Evolutionary conservation across 2,797 vertebrate species (phyloP), one percentile per base, ranked within the genome.

Genomic region (Psittacula derbiana): DNA sequence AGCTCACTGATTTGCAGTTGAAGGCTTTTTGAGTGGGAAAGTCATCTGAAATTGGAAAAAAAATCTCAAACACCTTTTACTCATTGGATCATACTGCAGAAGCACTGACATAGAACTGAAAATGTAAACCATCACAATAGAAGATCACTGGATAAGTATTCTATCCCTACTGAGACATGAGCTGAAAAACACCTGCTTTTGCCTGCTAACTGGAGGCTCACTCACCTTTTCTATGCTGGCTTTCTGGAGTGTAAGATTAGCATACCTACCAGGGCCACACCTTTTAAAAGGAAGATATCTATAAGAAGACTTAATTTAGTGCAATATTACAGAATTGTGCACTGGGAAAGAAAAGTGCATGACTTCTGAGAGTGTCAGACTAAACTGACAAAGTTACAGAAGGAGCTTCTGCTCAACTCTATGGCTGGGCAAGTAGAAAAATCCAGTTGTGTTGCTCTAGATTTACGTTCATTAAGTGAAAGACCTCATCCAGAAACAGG

Each of bases 201-300:
- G 1, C 40, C 36, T 72, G 15, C 6, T 30, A 18, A 20, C 8
- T 21, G 12, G 21, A 19, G 18, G 31, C 12, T 74, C 16, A 16
- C 41, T 62, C 40, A 53, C 11, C 2, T 64, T 57, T 67, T 55
- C 16, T n/a, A 2, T 43, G 17, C 5, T 53, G n/a, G 18, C 6
- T 75, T 82, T 87, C 23, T 46, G 9, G 14, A 30, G 33, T 30
- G 11, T 5, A 36, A 50, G 21, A 16, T 40, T 60, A 67, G 10
- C 4, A 2, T 20, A 24, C 4, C 30, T 57, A 41, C 5, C 20
- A 71, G n/a, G 13, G 3, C 4, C 28, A 27, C 4, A 2, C 4
- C 3, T 64, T 71, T 44, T 16, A 58, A 66, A 82, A 69, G 15
- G 19, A 50, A 72, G 31, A 28, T 2, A 49, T 31, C 14, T 79